Base-by-base conservation (phyloP, 2,797 vertebrate genomes). In the Tragelaphus eurycerus region DNA sequence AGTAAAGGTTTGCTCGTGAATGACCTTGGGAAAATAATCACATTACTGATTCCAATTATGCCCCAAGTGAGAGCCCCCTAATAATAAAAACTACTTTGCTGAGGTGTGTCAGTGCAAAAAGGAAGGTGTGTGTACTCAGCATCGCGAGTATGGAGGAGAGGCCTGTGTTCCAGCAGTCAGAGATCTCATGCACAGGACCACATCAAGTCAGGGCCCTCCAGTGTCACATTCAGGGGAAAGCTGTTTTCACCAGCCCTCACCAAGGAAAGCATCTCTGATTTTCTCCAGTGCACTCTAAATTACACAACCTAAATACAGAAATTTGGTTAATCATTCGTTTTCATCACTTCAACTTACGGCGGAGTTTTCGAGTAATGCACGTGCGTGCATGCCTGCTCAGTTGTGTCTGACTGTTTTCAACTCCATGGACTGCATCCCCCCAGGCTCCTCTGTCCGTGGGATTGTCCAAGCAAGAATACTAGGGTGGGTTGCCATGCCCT, bases 361-460 rank as follows among this genome's bases (percentile, higher is more conserved):
- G 2, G 64, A 27, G 14, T 31, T n/a, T 27, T 1, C 92, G 95
- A 92, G 46, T 12, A 78, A 48, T 15, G n/a, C 16, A 1, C 3
- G 4, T 2, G n/a, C 6, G 19, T 38, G n/a, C 19, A 4, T 12
- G 64, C 64, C 64, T 21, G 64, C n/a, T 71, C 10, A 71, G 64
- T 2, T 11, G 1, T 0, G 0, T 38, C 64, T 0, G 0, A 38
- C 64, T 21, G 10, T 71, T 67, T 67, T 12, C 5, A 21, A 12
- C 64, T n/a, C 15, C 31, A 64, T 17, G 60, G 60, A n/a, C 60
- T 64, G 60, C 60, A 64, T 31, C 27, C 13, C 6, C 2, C 3
- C n/a, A 71, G 64, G 64, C 4, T 38, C 64, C 64, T 71, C n/a
- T 23, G 19, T 19, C n/a, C 4, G 0, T 34, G 64, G 4, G 19